Conservation (phyloP, 2,797 vertebrate genomes). For the Cottoperca gobio region DNA sequence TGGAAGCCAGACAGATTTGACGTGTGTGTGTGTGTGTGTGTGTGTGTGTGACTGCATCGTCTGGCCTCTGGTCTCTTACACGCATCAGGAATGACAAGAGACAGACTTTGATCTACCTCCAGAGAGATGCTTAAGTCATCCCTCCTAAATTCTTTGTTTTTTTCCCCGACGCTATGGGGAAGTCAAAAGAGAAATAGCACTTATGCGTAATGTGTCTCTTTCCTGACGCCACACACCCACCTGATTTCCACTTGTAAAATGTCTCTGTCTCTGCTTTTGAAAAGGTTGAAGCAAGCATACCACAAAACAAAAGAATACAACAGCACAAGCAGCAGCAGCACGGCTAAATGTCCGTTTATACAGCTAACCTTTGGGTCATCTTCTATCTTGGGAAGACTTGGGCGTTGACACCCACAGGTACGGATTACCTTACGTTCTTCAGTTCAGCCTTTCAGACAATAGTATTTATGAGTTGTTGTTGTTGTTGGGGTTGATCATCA, state of each 20-base stretch:
- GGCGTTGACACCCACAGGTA: not conserved
- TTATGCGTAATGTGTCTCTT: too few species aligned
- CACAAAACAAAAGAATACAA: not conserved
- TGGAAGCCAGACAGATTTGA: conserved; percentile 62
- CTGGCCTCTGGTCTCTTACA: conserved; percentile 81
- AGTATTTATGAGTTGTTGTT: too few species aligned
- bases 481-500: too few species aligned
- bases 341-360: too few species aligned
- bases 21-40: conserved; percentile 29
- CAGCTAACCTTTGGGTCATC: not conserved
- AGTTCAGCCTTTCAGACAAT: too few species aligned
- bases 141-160: not conserved
- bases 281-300: not conserved
- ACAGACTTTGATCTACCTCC: conserved; percentile 84
- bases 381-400: too few species aligned
- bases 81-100: conserved; percentile 80
- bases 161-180: not conserved
- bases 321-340: not conserved
- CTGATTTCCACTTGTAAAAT: not conserved
- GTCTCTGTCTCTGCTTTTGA: too few species aligned
- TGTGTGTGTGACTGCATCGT: conserved; percentile 29
- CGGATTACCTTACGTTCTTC: not conserved
- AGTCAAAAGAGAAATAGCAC: not conserved
- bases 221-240: too few species aligned
- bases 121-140: conserved; percentile 32